Base-by-base conservation (phyloP, 2,113 vertebrate genomes). In the Ia io region DNA sequence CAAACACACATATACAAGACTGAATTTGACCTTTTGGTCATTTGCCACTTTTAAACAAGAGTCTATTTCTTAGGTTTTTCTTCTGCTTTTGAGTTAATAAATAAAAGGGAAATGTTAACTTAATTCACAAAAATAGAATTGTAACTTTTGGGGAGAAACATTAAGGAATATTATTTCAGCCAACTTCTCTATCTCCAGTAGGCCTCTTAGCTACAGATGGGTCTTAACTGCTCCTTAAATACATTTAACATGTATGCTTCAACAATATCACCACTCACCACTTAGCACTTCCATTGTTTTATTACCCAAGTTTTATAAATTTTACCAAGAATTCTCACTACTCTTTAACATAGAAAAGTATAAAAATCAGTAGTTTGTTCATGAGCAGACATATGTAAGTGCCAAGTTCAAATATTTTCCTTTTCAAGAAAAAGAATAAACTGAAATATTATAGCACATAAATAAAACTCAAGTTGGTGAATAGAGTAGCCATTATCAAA, bases 401-500 rank as follows among this genome's bases (percentile, higher is more conserved):
- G 80, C 1, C 76, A 77, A 71, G 61, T 51, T 94, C 90, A 95
- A 53, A 22, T 42, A 74, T 65, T 96, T 87, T 16, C 49, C 53
- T 94, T 84, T 84, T 22, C 22, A 82, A 90, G 63, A 93, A 70
- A 67, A 30, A 69, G 18, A 88, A 61, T 49, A 84, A 61, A 47
- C 61, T 95, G 96, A 97, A 97, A 97, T 30, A 53, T 94, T 18
- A 67, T 23, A 28, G n/a, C 2, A 76, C 3, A 82, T 71, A 84
- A 95, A 84, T 11, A 71, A 92, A 95, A 94, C 71, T 49, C 89
- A 89, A 88, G n/a, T 94, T 90, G 90, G 91, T 74, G 77, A 94
- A 80, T 76, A 97, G 77, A 67, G 71, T 87, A 98, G 88, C 42
- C 30, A 84, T 74, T 95, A 88, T 65, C 97, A 71, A 92, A 28